A percentile compares a stretch with the other conserved stretches of the same genome.
Evolutionary conservation across 2,797 vertebrate species (phyloP).

Genomic region (Halcyon smyrnensis): DNA sequence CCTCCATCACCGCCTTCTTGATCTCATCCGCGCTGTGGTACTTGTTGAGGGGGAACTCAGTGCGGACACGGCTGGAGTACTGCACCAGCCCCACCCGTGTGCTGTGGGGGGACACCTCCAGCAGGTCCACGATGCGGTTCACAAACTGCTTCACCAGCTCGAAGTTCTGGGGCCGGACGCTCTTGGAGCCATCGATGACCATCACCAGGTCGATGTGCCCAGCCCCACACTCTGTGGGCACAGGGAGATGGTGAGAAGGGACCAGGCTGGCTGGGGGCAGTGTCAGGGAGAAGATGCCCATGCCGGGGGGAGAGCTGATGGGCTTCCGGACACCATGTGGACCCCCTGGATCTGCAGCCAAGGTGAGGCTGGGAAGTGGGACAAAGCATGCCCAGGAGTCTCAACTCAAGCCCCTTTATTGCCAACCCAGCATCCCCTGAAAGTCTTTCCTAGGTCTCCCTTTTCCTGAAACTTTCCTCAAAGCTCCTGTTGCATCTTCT

Average conservation of each 20-base stretch:
- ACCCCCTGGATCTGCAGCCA: neutral
- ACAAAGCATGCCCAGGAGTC: fast-evolving
- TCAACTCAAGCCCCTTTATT: neutral
- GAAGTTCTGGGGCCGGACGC: slow-evolving; percentile 95
- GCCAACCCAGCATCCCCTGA: fast-evolving
- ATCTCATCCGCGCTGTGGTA: slow-evolving; percentile 88
- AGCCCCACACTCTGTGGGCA: slow-evolving; percentile 85
- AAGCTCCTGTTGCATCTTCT: neutral
- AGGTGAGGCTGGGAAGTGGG: neutral
- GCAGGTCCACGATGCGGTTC: slow-evolving; percentile 91
- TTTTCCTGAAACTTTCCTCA: neutral
- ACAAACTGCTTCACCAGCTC: slow-evolving; percentile 97
- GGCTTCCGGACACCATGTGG: neutral
- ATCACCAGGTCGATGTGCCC: slow-evolving; percentile 92
- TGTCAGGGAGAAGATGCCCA: neutral
- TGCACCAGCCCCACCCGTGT: slow-evolving; percentile 93
- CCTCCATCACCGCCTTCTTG: slow-evolving; percentile 91
- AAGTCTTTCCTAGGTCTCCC: neutral
- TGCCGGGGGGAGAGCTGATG: neutral
- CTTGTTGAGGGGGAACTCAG: slow-evolving; percentile 92
- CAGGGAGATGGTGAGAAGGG: neutral
- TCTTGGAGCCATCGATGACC: slow-evolving; percentile 95
- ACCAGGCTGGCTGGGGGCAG: neutral
- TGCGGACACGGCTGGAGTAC: slow-evolving; percentile 94
- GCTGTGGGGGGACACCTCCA: slow-evolving; percentile 90